Evolutionary conservation across 2,113 vertebrate genomes (phyloP).

Genomic region (Bos taurus): DNA sequence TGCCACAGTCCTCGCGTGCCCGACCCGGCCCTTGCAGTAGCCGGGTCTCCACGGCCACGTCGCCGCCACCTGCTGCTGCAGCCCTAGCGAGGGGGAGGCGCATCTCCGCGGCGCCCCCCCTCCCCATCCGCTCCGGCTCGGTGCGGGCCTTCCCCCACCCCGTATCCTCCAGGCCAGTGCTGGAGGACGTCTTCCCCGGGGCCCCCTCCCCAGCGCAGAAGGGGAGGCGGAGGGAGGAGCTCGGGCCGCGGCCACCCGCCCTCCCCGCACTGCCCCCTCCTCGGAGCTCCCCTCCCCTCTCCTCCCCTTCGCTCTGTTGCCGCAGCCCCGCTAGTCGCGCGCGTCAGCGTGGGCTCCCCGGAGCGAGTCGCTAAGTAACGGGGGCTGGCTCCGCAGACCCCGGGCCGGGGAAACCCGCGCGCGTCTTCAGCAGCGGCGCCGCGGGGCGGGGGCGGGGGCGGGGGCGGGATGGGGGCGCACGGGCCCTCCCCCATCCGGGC

Average conservation of each 20-base stretch:
- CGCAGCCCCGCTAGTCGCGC: slow-evolving; percentile 39
- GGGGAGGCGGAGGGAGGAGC: not conserved
- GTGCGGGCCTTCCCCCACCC: not conserved
- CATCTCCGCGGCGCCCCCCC: not conserved
- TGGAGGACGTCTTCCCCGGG: not conserved
- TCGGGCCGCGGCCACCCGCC: not conserved
- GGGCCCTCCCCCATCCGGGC: slow-evolving; percentile 26
- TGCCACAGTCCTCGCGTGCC: not conserved
- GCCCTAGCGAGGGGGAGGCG: not conserved
- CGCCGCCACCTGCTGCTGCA: slow-evolving; percentile 68
- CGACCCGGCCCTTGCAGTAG: not conserved
- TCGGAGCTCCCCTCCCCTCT: not conserved
- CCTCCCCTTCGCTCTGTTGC: slow-evolving; percentile 50
- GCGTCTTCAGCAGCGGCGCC: slow-evolving; percentile 61
- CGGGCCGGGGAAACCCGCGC: slow-evolving; percentile 81
- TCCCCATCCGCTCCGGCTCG: not conserved
- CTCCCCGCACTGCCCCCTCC: not conserved
- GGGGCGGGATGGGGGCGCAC: slow-evolving; percentile 53
- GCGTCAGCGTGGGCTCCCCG: slow-evolving; percentile 83
- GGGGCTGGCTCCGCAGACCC: slow-evolving; percentile 80
- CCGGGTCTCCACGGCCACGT: not conserved
- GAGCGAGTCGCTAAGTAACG: slow-evolving; percentile 93
- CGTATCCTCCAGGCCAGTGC: not conserved
- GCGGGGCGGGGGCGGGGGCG: slow-evolving; percentile 62
- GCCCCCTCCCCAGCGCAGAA: not conserved